phyloP scores from a whole-genome alignment of 2,888 invertebrate species.

The Alcis repandata region DNA sequence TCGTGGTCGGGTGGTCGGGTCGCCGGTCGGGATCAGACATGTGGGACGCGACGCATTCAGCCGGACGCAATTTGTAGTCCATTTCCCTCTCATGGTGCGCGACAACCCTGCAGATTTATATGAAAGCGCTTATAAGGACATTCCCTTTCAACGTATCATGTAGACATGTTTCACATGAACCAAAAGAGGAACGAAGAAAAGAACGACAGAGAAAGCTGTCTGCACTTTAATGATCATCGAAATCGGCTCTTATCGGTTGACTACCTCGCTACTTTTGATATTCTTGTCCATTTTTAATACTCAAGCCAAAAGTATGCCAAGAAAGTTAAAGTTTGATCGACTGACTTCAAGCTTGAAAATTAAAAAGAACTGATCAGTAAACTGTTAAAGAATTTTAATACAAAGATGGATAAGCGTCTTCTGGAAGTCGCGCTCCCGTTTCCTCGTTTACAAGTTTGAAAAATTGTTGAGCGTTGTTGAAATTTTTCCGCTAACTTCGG shows the following conservation, averaged over 20 bases:
- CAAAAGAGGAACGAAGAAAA: not conserved
- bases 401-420: constrained; percentile 28
- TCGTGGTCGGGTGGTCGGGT: constrained; percentile 23
- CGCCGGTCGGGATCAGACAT: constrained; percentile 45
- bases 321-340: constrained; percentile 15
- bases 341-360: constrained; percentile 19
- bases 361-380: constrained; percentile 34
- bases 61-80: constrained; percentile 78
- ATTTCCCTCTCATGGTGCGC: constrained; percentile 74
- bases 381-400: constrained; percentile 38
- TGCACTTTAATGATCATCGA: not conserved
- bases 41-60: constrained; percentile 61
- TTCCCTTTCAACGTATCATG: constrained; percentile 36
- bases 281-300: constrained; percentile 17
- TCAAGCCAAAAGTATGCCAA: constrained; percentile 23
- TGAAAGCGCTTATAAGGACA: constrained; percentile 63
- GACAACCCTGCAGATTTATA: constrained; percentile 72
- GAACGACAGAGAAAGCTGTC: constrained; percentile 1
- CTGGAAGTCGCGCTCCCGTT: constrained; percentile 21
- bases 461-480: constrained; percentile 27
- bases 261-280: constrained; percentile 1
- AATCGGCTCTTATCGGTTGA: not conserved
- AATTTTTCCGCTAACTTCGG: constrained; percentile 31
- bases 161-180: not conserved
- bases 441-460: constrained; percentile 34